Base-by-base conservation (phyloP, 2,797 vertebrate genomes). In the Halcyon badia region DNA sequence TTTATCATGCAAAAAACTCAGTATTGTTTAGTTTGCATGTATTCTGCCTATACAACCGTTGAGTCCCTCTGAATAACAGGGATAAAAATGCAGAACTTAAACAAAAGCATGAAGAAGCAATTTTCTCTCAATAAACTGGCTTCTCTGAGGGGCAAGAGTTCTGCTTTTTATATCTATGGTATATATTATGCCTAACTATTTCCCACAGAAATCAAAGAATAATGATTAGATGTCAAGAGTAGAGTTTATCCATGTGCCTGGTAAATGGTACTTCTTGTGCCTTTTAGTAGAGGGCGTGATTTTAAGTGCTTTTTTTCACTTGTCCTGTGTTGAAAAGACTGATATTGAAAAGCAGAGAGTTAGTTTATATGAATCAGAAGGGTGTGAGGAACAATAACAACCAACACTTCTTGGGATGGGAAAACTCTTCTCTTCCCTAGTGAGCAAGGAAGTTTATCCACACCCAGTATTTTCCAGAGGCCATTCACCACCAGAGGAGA, bases 361-460 rank as follows among this genome's bases (percentile, higher is more conserved):
- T 77, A 8, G 28, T 84, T 54, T 54, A 51, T 73, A 4, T 97
- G 90, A 94, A 90, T 96, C 88, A 93, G 64, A 79, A 73, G 95
- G 91, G 90, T 5, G 85, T 95, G 88, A 89, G 65, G 94, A 96
- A 95, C 72, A 95, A 96, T 83, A 96, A 95, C 87, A 97, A 70
- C 39, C 75, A 87, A 65, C 48, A 15, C 7, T 79, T 72, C 95
- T 96, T 96, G 96, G 95, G 96, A 97, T 97, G 95, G 97, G 95
- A 97, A 97, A 97, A 95, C 81, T 95, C 64, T 41, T 87, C 41
- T 88, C 86, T 96, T 97, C 97, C 96, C 97, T 54, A 77, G 95
- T 93, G 93, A 97, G 90, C 71, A 46, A 94, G 97, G 97, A 97
- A 97, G 75, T 97, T 75, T 90, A 46, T 87, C 88, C 95, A 95